Conservation (phyloP, 1,140 invertebrate species). For the Papilio aristodemus region DNA sequence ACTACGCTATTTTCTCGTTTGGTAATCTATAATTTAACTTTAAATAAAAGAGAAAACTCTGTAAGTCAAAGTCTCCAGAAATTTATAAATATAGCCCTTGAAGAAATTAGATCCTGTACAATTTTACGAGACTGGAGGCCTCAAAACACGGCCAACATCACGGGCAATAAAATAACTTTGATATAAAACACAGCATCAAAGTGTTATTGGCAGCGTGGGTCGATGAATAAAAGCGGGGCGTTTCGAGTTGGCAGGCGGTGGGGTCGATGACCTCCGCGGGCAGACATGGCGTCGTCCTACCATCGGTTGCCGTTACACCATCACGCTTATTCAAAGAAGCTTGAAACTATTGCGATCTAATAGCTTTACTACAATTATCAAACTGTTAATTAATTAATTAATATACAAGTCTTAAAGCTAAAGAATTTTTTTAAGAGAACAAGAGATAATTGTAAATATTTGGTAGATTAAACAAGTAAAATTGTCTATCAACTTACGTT, state of each 20-base stretch:
- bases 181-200: slow-evolving; percentile 28
- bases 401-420: too few species aligned
- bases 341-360: not conserved
- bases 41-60: not conserved
- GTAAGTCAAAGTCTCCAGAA: not conserved
- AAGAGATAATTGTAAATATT: too few species aligned
- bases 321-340: slow-evolving; percentile 15
- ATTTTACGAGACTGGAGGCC: slow-evolving; percentile 8
- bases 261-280: slow-evolving; percentile 53
- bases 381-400: too few species aligned
- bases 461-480: too few species aligned
- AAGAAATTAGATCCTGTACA: not conserved
- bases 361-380: too few species aligned
- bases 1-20: not conserved
- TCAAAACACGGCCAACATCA: not conserved
- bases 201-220: slow-evolving; percentile 33
- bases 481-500: too few species aligned
- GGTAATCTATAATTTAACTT: not conserved
- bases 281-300: slow-evolving; percentile 66
- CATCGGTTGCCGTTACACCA: slow-evolving; percentile 52
- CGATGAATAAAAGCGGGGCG: slow-evolving; percentile 51
- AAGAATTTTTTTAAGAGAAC: too few species aligned
- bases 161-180: slow-evolving; percentile 13
- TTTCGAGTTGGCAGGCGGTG: slow-evolving; percentile 50
- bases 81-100: slow-evolving; percentile 4